These are phyloP conservation scores for Eospalax fontanierii DNA, from an alignment of 2,797 vertebrate genomes.

Conservation along the genomic window DNA sequence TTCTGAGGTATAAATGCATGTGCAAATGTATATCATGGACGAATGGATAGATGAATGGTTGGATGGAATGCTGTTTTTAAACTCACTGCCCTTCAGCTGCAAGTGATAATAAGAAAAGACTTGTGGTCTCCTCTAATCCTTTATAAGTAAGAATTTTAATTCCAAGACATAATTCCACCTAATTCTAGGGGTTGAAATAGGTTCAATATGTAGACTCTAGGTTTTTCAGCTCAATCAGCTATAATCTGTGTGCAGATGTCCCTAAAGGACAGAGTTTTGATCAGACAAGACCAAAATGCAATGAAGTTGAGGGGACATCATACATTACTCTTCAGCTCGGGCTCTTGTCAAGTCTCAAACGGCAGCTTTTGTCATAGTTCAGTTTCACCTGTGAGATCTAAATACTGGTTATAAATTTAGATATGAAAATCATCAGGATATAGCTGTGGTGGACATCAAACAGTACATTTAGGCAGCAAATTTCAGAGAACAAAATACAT, in stretches of 20 bases:
- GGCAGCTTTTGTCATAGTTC: background rate
- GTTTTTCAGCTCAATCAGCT: background rate
- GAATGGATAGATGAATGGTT: background rate
- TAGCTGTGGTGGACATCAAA: background rate
- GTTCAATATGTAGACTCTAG: background rate
- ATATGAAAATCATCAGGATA: background rate
- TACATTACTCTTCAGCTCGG: background rate
- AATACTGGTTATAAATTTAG: background rate
- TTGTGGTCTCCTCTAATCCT: background rate
- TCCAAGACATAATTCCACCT: background rate
- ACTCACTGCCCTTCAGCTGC: background rate
- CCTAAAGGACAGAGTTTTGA: background rate
- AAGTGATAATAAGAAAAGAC: background rate
- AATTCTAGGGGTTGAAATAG: background rate
- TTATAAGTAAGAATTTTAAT: background rate
- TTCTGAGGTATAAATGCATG: background rate
- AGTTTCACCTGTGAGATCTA: constrained; percentile 12
- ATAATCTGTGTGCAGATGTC: background rate
- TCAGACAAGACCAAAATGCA: background rate
- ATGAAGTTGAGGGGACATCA: background rate
- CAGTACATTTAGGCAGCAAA: background rate
- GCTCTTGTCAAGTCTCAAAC: background rate
- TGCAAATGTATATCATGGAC: background rate
- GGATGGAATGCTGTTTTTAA: constrained; percentile 27
- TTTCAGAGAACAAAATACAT: background rate